phyloP scores from a whole-genome alignment of 2,113 vertebrate genomes.

The Misgurnus mizolepis region DNA sequence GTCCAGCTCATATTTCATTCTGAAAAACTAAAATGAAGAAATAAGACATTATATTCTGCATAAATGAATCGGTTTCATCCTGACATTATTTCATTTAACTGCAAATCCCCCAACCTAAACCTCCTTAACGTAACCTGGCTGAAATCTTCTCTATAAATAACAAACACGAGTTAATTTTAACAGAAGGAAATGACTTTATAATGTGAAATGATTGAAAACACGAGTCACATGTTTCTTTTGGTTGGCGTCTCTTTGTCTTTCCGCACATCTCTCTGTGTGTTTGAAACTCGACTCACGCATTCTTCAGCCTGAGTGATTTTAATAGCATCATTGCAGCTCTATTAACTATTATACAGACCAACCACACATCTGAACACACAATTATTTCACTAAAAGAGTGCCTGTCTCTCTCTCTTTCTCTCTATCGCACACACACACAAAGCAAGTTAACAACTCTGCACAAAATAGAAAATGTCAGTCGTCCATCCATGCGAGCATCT shows the following conservation, averaged over 20 bases:
- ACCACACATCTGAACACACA: slow-evolving; percentile 66
- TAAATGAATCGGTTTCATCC: too few species aligned
- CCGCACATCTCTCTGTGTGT: slow-evolving; percentile 26
- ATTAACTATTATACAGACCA: slow-evolving; percentile 74
- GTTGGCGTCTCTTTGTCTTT: not conserved
- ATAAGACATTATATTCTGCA: too few species aligned
- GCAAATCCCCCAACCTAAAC: too few species aligned
- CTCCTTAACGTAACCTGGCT: too few species aligned
- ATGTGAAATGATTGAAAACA: not conserved
- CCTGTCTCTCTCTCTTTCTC: not conserved
- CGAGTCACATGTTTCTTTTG: not conserved
- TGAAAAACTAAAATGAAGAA: too few species aligned
- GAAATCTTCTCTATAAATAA: too few species aligned
- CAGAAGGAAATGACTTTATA: too few species aligned
- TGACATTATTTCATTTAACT: too few species aligned
- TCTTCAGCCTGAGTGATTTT: slow-evolving; percentile 74
- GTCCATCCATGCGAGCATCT: slow-evolving; percentile 4
- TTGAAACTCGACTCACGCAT: slow-evolving; percentile 70
- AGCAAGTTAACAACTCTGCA: slow-evolving; percentile 59
- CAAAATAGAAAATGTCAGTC: slow-evolving; percentile 63
- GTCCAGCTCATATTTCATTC: too few species aligned
- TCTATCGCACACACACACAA: slow-evolving; percentile 31
- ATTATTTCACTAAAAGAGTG: slow-evolving; percentile 46
- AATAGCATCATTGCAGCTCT: slow-evolving; percentile 74
- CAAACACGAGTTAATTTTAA: too few species aligned